Percentiles rank a stretch among this genome's conserved stretches.
phyloP scores from a whole-genome alignment of 2,888 invertebrate genomes.

The Conomelus anceps region DNA sequence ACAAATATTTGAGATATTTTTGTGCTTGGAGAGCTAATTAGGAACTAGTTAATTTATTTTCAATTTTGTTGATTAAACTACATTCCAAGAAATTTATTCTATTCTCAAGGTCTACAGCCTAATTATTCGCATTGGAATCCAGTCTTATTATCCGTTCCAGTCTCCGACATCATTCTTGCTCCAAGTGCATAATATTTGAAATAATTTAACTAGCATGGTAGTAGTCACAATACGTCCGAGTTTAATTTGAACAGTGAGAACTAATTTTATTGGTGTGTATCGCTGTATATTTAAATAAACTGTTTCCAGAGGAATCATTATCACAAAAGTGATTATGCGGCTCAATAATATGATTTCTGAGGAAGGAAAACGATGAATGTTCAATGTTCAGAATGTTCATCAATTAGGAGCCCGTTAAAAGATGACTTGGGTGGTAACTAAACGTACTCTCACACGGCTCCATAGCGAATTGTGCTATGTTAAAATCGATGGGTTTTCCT shows the following conservation, averaged over 20 bases:
- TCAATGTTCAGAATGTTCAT: no score
- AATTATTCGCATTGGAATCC: background rate
- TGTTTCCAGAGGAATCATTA: background rate
- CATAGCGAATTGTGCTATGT: background rate
- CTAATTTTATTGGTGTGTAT: background rate
- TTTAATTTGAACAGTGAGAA: background rate
- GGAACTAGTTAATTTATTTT: no score
- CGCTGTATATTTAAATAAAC: background rate
- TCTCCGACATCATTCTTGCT: background rate
- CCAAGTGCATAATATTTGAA: background rate
- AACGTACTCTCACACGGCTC: no score
- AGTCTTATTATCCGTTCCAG: background rate
- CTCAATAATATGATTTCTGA: background rate
- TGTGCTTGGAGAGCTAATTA: no score
- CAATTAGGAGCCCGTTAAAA: background rate
- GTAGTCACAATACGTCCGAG: background rate
- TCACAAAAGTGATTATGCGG: background rate
- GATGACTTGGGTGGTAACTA: no score
- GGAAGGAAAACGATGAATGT: background rate
- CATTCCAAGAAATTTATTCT: background rate
- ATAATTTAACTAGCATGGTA: background rate
- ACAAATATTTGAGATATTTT: no score
- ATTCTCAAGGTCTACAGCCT: background rate
- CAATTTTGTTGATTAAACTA: no score
- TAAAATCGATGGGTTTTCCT: background rate